Conservation (phyloP, 2,113 vertebrate species). For the Mormyrus iriodes region DNA sequence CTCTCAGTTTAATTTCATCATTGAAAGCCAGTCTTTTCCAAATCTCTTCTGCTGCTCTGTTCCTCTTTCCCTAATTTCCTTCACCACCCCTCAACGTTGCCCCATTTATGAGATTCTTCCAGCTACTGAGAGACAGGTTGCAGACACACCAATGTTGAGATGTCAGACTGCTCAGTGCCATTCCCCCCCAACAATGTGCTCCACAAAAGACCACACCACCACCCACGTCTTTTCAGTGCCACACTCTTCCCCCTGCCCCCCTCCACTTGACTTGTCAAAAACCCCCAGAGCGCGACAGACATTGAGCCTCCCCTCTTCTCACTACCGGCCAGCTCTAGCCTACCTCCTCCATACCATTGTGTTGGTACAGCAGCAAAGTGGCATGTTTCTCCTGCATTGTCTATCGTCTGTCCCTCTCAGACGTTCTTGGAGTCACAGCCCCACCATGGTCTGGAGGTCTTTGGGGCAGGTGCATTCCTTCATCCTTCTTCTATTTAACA, state of each 20-base stretch:
- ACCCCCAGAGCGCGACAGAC: neutral
- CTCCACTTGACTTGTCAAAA: neutral
- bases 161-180: constrained; percentile 34
- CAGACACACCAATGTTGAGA: constrained; percentile 41
- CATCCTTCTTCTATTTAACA: neutral
- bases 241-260: constrained; percentile 17
- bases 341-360: neutral
- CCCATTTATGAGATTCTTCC: neutral
- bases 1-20: neutral
- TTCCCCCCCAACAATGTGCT: constrained; percentile 17
- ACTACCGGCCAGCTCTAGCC: neutral
- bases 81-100: neutral
- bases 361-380: neutral
- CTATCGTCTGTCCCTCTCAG: neutral
- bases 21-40: neutral
- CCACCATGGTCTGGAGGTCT: neutral
- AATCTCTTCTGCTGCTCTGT: constrained; percentile 13
- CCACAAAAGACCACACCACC: constrained; percentile 33
- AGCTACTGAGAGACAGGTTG: constrained; percentile 45
- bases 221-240: constrained; percentile 36
- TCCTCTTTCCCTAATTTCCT: neutral
- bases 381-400: neutral
- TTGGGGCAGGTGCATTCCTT: neutral
- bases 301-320: neutral
- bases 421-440: neutral